Evolutionary conservation across 30 jellyfish, hydroid and myxozoan species (phyloP), one percentile per base, ranked within the genome.

Genomic region (Euphysa ruthae): DNA sequence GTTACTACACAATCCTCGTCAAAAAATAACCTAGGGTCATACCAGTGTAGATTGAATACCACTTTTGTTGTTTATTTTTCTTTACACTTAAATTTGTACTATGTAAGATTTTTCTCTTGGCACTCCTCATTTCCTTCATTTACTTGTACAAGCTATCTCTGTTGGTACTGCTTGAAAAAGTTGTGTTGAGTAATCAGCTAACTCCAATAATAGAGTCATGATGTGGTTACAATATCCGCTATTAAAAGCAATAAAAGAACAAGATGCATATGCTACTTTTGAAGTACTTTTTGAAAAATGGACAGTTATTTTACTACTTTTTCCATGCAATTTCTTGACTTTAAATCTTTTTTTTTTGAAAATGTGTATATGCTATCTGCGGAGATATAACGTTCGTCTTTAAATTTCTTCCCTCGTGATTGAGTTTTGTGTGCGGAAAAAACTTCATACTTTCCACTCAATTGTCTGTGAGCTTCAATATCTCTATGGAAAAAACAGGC

Each of bases 221-320:
- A 62, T 31, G 75, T 62, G 75, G 63, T 62, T 62, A 54, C 78
- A 65, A 43, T 65, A 65, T 14, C 78, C 78, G 31, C 76, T 33
- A 22, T 65, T 35, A 24, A 69, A 44, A 49, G 78, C 71, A 15
- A 25, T 69, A 28, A 69, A 65, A 16, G 70, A 35, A 32, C 75
- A 62, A 60, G 2, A 31, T 62, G 75, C 24, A 15, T 20, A 28
- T 31, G 35, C 63, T 31, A 62, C 49, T 2, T 38, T 49, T 49
- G 56, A 49, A 24, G 70, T 35, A 24, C 49, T 54, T 49, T 38
- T 49, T 49, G 43, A 4, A 18, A 65, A 30, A 28, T 69, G n/a
- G 28, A 65, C 71, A 38, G 43, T 46, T 24, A 65, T 49, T 35
- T 26, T 4, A 35, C 73, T 28, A 1, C 73, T 44, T 65, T 65